These are phyloP conservation scores for Cotesia typhae DNA, from an alignment of 1,140 invertebrate species.

Conservation along the genomic window DNA sequence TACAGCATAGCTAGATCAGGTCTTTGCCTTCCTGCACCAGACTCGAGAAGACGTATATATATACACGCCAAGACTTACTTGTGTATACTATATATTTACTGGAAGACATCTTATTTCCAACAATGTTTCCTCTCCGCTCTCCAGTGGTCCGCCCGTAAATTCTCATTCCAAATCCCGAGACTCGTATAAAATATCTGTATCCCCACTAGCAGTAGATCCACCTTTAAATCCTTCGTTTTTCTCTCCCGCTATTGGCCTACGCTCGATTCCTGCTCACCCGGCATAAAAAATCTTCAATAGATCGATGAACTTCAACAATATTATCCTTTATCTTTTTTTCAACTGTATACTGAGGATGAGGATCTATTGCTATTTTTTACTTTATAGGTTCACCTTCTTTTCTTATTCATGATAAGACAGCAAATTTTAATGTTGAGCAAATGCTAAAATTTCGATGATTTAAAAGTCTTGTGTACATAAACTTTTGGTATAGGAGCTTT, in stretches of 20 bases:
- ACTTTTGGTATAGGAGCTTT: no score
- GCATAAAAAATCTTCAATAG: neutral
- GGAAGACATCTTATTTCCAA: slow-evolving; percentile 65
- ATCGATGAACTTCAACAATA: neutral
- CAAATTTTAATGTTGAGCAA: no score
- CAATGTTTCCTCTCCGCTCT: slow-evolving; percentile 59
- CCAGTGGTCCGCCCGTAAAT: slow-evolving; percentile 62
- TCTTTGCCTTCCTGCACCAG: slow-evolving; percentile 6
- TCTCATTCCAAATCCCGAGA: slow-evolving; percentile 65
- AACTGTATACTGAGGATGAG: neutral
- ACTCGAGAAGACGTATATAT: neutral
- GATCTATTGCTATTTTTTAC: neutral
- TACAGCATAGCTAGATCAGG: slow-evolving; percentile 14
- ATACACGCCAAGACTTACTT: slow-evolving; percentile 16
- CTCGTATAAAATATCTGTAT: slow-evolving; percentile 61
- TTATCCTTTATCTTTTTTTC: neutral
- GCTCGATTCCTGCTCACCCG: slow-evolving; percentile 19
- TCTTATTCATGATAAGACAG: no score
- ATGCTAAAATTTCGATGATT: no score
- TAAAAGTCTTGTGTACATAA: no score
- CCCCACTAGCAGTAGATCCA: slow-evolving; percentile 22
- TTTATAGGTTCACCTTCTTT: neutral
- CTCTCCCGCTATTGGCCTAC: slow-evolving; percentile 23
- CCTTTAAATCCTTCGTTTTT: slow-evolving; percentile 9
- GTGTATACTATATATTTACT: slow-evolving; percentile 20